Conservation (phyloP, 2,888 invertebrate species). For the Harmothoe impar region DNA sequence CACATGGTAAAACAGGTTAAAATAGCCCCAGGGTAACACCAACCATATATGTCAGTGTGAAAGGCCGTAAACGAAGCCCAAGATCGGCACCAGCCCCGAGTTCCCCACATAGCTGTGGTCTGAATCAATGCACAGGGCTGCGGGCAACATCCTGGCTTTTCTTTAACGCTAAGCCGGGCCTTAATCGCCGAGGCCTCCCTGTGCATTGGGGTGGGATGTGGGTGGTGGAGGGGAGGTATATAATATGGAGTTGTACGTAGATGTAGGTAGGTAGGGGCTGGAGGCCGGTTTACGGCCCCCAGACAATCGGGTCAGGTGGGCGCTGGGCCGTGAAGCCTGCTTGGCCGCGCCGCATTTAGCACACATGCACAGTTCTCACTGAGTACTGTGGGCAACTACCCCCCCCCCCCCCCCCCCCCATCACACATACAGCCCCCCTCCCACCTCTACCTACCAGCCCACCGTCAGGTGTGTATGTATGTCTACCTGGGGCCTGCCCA, state of each 20-base stretch:
- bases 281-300: background rate
- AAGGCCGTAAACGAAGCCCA: background rate
- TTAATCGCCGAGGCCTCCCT: background rate
- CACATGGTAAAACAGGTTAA: background rate
- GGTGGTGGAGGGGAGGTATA: background rate
- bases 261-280: background rate
- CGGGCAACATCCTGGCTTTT: conserved; percentile 15
- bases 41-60: background rate
- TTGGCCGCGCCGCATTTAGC: background rate
- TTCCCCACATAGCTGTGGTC: conserved; percentile 18
- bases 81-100: background rate
- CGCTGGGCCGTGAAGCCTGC: background rate
- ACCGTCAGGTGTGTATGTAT: too few species aligned
- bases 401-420: background rate
- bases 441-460: background rate
- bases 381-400: background rate
- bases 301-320: conserved; percentile 23
- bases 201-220: background rate
- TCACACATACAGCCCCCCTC: background rate
- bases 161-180: background rate
- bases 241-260: too few species aligned
- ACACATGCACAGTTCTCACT: background rate
- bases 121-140: background rate
- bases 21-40: background rate
- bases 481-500: background rate